Evolutionary conservation across 1,140 invertebrate genomes (phyloP), one percentile per base, ranked within the genome.

Genomic region (Scaptomyza graminum): DNA sequence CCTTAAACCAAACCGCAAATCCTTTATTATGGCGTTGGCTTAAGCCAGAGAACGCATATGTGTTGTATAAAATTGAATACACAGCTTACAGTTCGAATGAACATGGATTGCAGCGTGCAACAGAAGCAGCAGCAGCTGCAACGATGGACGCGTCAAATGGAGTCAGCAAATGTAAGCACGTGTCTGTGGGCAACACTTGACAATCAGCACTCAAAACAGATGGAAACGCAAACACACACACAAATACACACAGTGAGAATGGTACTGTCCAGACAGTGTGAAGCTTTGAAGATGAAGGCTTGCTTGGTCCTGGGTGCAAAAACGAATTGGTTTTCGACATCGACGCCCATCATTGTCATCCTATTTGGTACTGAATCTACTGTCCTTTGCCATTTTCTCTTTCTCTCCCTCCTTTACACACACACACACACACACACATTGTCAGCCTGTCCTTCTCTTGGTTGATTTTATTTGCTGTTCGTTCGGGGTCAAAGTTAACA

Each of bases 121-220:
- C 62, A 25, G 55, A 46, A 56, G 56, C 31, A 34, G 8, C 28
- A 31, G 28, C 8, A 34, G 31, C 31, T 9, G 31, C 31, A 34
- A 28, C 28, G 43, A 46, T 56, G 56, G 59, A 22, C 15, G 50
- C 50, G 37, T 44, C 59, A 62, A 68, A 59, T 34, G 50, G 62
- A 59, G 66, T 52, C 59, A 62, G 65, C 81, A 78, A 49, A 49
- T 85, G 82, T 82, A 82, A 87, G 78, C 82, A 81, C 67, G 82
- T 81, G 82, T 87, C 74, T 82, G 75, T 84, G 70, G 49, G 66
- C 60, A 76, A 80, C 82, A 82, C 82, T 85, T 82, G 82, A 82
- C 82, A 85, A 85, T 87, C 82, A 85, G 66, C 81, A 77, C 74
- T 87, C 82, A 81, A 79, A 85, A 87, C 74, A 87, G 81, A 77